These are phyloP conservation scores for Neoseiulus cucumeris DNA, from an alignment of 1,140 invertebrate genomes.

Conservation along the genomic window DNA sequence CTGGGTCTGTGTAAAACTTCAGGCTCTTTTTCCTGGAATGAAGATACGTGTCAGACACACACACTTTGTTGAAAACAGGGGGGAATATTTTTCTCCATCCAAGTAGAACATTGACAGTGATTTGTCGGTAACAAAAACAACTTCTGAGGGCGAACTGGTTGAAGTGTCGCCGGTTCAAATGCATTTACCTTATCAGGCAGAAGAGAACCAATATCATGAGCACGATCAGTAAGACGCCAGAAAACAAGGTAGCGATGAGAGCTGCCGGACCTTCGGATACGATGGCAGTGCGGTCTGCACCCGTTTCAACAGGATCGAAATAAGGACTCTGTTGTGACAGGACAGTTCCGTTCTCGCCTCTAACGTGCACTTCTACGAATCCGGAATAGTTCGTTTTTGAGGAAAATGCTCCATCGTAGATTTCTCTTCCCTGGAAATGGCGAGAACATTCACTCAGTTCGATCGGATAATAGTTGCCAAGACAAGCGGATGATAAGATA, in stretches of 20 bases:
- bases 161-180: too few relatives aligned
- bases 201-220: not conserved
- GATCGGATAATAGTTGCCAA: too few relatives aligned
- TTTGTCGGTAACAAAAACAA: too few relatives aligned
- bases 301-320: constrained; percentile 7
- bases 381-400: constrained; percentile 22
- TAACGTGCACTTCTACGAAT: constrained; percentile 20
- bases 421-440: not conserved
- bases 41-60: too few relatives aligned
- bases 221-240: not conserved
- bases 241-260: not conserved
- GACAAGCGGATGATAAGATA: too few relatives aligned
- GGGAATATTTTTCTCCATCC: too few relatives aligned
- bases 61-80: too few relatives aligned
- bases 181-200: not conserved
- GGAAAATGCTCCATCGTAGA: constrained; percentile 19
- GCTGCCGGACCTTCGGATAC: not conserved
- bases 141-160: too few relatives aligned
- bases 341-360: constrained; percentile 19
- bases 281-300: constrained; percentile 1
- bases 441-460: too few relatives aligned
- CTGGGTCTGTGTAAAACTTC: constrained; percentile 6
- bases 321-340: not conserved
- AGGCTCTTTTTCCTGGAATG: constrained; percentile 5
- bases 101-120: too few relatives aligned